Percentiles rank a stretch among this genome's conserved stretches.
These are phyloP conservation scores for Caerostris extrusa DNA, from an alignment of 1,140 invertebrate genomes.

Conservation along the genomic window DNA sequence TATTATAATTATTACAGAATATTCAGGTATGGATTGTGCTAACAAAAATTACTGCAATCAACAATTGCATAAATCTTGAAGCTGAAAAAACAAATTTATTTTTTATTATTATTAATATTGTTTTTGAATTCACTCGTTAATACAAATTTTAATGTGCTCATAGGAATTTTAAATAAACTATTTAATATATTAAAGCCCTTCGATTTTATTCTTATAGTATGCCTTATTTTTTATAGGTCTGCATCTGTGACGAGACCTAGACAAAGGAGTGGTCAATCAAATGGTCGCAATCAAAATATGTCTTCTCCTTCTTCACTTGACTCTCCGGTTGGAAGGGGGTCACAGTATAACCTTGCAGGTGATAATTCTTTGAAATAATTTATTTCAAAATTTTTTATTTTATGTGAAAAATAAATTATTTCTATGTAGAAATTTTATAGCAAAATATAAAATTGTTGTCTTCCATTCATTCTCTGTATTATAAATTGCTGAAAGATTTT, in stretches of 20 bases:
- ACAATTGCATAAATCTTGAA: too few species aligned
- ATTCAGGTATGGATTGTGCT: too few species aligned
- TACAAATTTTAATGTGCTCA: background rate
- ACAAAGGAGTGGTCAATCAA: slow-evolving; percentile 77
- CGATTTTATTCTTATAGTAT: background rate
- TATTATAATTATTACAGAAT: too few species aligned
- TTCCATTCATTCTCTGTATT: too few species aligned
- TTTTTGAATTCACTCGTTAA: too few species aligned
- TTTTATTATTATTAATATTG: too few species aligned
- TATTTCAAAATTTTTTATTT: background rate
- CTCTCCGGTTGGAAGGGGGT: slow-evolving; percentile 68
- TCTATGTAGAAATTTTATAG: too few species aligned
- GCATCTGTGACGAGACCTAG: slow-evolving; percentile 78
- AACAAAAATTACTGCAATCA: too few species aligned
- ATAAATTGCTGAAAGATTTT: too few species aligned
- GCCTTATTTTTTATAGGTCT: slow-evolving; percentile 48
- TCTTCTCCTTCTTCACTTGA: slow-evolving; percentile 67
- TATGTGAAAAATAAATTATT: too few species aligned
- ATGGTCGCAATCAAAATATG: slow-evolving; percentile 49
- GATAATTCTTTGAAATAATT: slow-evolving; percentile 34
- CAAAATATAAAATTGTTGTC: background rate
- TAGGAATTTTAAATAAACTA: background rate
- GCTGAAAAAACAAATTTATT: too few species aligned
- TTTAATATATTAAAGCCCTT: background rate
- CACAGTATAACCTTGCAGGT: slow-evolving; percentile 77